phyloP scores from a whole-genome alignment of 2,888 invertebrate species.

The Torymus tubicola region DNA sequence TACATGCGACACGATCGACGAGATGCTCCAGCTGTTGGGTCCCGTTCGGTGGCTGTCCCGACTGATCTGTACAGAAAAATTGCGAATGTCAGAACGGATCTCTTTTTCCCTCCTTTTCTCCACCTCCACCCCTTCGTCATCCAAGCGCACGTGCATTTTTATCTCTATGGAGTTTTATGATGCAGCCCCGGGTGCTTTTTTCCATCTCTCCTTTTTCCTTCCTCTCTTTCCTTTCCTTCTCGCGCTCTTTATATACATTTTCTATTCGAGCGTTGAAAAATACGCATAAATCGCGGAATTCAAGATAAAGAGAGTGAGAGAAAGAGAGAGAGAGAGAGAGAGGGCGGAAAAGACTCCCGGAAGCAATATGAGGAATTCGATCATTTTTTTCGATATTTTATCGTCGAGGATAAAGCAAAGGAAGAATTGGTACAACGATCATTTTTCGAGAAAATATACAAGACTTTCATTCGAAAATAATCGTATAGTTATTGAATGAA shows the following conservation, averaged over 20 bases:
- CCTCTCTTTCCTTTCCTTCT: neutral
- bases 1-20: constrained; percentile 59
- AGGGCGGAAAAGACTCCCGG: neutral
- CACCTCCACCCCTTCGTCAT: too few species aligned
- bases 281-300: neutral
- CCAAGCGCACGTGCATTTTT: neutral
- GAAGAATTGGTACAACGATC: too few species aligned
- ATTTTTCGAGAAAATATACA: too few species aligned
- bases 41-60: constrained; percentile 60
- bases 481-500: too few species aligned
- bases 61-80: constrained; percentile 52
- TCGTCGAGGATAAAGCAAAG: too few species aligned
- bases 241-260: neutral
- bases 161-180: neutral
- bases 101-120: too few species aligned
- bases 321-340: constrained; percentile 62
- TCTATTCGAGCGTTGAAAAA: constrained; percentile 10
- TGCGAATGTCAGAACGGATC: constrained; percentile 13
- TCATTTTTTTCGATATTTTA: too few species aligned
- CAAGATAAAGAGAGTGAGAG: neutral
- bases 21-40: constrained; percentile 63
- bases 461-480: too few species aligned
- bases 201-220: neutral
- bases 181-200: neutral
- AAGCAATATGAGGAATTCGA: neutral